Base-by-base conservation (phyloP, 2,113 vertebrate species). In the Asarcornis scutulata region DNA sequence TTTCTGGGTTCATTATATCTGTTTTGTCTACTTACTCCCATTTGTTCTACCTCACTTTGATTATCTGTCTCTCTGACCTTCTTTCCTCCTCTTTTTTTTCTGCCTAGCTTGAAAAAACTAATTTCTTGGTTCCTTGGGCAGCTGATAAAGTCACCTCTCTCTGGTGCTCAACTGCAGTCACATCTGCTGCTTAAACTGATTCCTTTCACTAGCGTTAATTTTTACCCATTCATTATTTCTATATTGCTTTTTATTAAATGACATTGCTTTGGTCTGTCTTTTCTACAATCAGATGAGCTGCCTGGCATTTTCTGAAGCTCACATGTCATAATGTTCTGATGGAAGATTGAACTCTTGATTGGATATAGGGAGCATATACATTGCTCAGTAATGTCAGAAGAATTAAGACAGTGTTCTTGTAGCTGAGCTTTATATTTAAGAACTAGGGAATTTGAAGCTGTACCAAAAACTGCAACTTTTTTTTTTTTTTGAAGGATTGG, bases 391-490 rank as follows among this genome's bases (percentile, higher is more conserved):
- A 10, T 40, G 50, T 73, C 53, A 73, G 48, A 59, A 40, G 38
- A 79, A 44, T 62, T 88, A 66, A 62, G 18, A 25, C 14, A 22
- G 13, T 48, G 22, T 44, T 86, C 62, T 77, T 52, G 11, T 48
- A 13, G 59, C 38, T 77, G 31, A 89, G 77, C 40, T 71, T 89
- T 80, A 64, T 58, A 86, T 64, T 69, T 95, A 93, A 90, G 63
- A 73, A 48, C 48, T 48, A 26, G 67, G 42, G 76, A 93, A 93
- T 95, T 79, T 88, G 86, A 95, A 93, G 79, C 75, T 76, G 11
- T 34, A 34, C 58, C 63, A 92, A 86, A 88, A 95, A 42, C 21
- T 9, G 67, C 32, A 85, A 16, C 38, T 91, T 90, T 40, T 40
- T 38, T 38, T 38, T 38, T 38, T 40, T 40, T 95, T 86, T 62